phyloP scores from a whole-genome alignment of 1,140 invertebrate species.

The Uloborus diversus region DNA sequence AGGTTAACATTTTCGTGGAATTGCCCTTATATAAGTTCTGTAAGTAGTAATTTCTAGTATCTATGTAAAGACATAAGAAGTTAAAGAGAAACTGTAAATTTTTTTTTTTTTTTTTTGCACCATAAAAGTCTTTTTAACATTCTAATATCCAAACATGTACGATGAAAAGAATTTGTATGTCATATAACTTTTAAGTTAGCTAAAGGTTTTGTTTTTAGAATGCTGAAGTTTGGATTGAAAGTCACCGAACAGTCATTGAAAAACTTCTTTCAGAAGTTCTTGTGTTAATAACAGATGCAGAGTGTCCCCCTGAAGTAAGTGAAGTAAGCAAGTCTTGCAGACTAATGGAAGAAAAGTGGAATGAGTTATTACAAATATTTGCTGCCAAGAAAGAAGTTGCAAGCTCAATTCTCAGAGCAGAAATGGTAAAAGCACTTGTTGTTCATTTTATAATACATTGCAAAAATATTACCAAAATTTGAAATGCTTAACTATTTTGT shows the following conservation, averaged over 20 bases:
- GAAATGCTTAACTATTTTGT: too few species aligned
- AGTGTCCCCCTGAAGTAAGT: conserved; percentile 73
- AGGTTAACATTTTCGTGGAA: too few species aligned
- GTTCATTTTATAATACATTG: too few species aligned
- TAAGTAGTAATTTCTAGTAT: too few species aligned
- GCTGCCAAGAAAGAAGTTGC: conserved; percentile 78
- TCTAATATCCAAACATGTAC: too few species aligned
- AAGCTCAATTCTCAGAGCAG: conserved; percentile 84
- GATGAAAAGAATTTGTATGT: not conserved
- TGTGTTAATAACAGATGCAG: conserved; percentile 74
- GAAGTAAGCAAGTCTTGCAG: not conserved
- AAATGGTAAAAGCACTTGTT: conserved; percentile 78
- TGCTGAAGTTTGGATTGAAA: conserved; percentile 83
- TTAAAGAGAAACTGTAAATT: too few species aligned
- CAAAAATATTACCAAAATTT: too few species aligned
- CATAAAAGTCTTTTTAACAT: too few species aligned
- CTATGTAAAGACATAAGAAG: too few species aligned
- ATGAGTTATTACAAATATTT: conserved; percentile 73
- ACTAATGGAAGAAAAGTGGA: conserved; percentile 62
- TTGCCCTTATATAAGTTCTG: too few species aligned
- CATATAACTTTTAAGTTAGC: not conserved
- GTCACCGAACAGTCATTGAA: conserved; percentile 82
- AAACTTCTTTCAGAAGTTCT: conserved; percentile 78
- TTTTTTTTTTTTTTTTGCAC: too few species aligned
- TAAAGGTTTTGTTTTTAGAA: conserved; percentile 69